A percentile compares a stretch with the other conserved stretches of the same genome.
Conservation (phyloP, 2,797 vertebrate species). For the Philypnodon macrostomus region DNA sequence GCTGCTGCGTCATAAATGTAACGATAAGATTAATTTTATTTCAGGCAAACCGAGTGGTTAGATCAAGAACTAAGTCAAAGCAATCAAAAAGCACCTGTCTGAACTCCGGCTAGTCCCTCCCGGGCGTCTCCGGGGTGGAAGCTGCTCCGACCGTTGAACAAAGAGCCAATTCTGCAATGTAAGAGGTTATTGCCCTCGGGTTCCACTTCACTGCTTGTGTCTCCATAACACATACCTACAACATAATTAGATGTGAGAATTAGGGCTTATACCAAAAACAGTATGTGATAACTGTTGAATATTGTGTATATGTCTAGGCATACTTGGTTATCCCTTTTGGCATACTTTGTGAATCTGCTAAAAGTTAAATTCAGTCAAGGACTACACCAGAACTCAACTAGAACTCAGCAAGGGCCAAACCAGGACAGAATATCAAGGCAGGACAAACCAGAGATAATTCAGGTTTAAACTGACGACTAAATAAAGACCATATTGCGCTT, state of each 20-base stretch:
- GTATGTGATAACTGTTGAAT: too few relatives aligned
- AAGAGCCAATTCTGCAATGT: conserved; percentile 73
- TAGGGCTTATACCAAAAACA: not conserved
- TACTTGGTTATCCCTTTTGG: too few relatives aligned
- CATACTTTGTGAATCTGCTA: too few relatives aligned
- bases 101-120: conserved; percentile 62
- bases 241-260: conserved; percentile 14
- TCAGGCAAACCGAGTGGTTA: not conserved
- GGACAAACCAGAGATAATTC: too few relatives aligned
- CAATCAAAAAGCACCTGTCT: conserved; percentile 50
- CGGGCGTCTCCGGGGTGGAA: conserved; percentile 75
- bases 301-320: too few relatives aligned
- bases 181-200: conserved; percentile 68
- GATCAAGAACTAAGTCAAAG: not conserved
- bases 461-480: too few relatives aligned
- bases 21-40: not conserved
- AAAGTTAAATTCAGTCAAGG: too few relatives aligned
- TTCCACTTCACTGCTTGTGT: conserved; percentile 77
- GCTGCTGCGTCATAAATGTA: conserved; percentile 37
- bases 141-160: conserved; percentile 77
- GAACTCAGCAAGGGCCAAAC: too few relatives aligned
- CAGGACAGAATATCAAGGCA: too few relatives aligned
- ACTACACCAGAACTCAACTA: too few relatives aligned
- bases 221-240: conserved; percentile 79
- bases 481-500: too few relatives aligned